These are phyloP conservation scores for Columba janthina DNA, from an alignment of 2,113 vertebrate genomes.

Conservation along the genomic window DNA sequence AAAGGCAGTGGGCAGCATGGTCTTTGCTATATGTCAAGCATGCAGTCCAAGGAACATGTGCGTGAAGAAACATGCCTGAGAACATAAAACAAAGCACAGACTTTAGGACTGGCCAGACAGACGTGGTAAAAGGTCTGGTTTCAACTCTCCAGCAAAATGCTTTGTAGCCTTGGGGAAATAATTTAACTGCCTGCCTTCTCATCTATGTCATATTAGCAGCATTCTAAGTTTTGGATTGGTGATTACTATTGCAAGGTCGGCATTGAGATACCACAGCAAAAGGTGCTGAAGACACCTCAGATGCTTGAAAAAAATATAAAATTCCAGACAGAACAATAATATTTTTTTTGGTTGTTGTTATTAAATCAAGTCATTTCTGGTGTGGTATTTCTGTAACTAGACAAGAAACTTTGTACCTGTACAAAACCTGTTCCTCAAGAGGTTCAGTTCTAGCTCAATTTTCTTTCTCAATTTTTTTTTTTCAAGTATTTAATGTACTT, in stretches of 20 bases:
- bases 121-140: constrained; percentile 13
- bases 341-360: neutral
- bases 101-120: neutral
- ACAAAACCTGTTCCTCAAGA: neutral
- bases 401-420: neutral
- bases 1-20: neutral
- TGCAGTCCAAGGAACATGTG: neutral
- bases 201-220: neutral
- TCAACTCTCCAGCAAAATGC: constrained; percentile 10
- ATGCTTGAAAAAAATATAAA: neutral
- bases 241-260: neutral
- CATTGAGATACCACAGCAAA: neutral
- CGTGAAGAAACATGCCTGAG: constrained; percentile 36
- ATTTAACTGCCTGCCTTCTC: neutral
- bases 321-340: neutral
- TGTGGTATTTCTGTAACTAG: neutral
- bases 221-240: neutral
- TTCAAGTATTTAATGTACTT: neutral
- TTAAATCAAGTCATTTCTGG: neutral
- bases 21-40: neutral
- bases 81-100: constrained; percentile 36
- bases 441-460: neutral
- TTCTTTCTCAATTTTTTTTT: too few relatives aligned
- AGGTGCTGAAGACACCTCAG: neutral
- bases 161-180: neutral